These are phyloP conservation scores for Maniola jurtina DNA, from an alignment of 1,140 invertebrate species.

Conservation along the genomic window DNA sequence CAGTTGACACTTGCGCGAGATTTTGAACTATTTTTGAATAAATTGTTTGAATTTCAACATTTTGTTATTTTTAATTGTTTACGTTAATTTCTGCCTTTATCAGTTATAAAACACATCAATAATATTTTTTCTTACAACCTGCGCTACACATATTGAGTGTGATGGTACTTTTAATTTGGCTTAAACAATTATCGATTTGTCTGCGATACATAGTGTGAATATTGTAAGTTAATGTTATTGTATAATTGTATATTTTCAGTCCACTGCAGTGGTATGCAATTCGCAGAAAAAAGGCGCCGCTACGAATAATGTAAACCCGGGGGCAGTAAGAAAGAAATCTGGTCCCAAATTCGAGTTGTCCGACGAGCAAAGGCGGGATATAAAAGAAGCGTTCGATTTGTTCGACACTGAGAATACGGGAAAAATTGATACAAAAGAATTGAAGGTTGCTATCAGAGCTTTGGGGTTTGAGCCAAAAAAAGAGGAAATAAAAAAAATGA, in stretches of 20 bases:
- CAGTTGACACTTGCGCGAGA: conserved; percentile 26
- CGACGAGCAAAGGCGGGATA: conserved; percentile 94
- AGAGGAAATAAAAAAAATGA: conserved; percentile 97
- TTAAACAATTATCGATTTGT: conserved; percentile 24
- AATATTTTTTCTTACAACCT: neutral
- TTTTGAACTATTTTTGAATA: conserved; percentile 13
- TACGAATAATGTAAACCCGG: conserved; percentile 46
- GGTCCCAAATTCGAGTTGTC: conserved; percentile 89
- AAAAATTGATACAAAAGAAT: conserved; percentile 92
- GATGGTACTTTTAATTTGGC: conserved; percentile 26
- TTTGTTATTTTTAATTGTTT: neutral
- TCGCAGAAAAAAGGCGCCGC: conserved; percentile 51
- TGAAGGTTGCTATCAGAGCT: conserved; percentile 95
- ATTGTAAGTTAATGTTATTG: neutral
- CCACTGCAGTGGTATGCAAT: conserved; percentile 50
- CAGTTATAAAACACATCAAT: neutral
- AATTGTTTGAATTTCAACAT: neutral
- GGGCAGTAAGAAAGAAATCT: conserved; percentile 81
- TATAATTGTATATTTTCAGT: conserved; percentile 38
- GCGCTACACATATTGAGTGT: neutral
- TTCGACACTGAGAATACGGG: conserved; percentile 92
- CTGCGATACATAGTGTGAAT: neutral
- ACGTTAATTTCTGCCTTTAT: neutral
- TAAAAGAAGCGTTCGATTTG: conserved; percentile 96
- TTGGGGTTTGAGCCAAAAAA: conserved; percentile 97